Base-by-base conservation (phyloP, 2,113 vertebrate genomes). In the Syngnathus typhle region DNA sequence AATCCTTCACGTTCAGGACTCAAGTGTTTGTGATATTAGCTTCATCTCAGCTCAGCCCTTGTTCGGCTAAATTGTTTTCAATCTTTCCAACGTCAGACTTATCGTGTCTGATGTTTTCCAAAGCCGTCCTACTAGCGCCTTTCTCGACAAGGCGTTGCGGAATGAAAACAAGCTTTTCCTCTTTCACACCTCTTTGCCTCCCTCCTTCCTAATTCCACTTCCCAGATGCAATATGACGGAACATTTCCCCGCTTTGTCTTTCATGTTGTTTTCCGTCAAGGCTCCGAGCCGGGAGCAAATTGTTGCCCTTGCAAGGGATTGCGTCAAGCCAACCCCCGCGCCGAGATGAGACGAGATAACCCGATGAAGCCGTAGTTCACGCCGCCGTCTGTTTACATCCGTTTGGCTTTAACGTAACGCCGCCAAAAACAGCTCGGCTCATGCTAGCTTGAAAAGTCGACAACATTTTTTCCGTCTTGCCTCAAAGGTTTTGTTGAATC, bases 281-380 rank as follows among this genome's bases (percentile, higher is more conserved):
- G 36, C 72, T 84, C 74, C 70, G 27, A 77, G 82, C 71, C 41
- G 2, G n/a, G 61, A 74, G 55, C 73, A 73, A 75, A 77, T 81
- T 70, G 59, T 79, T 76, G 49, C 64, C 8, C 1, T 85, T 85
- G 70, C 84, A 72, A 43, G 62, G 41, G 75, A 39, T 85, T 87
- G 82, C 85, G 77, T 87, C 81, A 84, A 60, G 59, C 19, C 5
- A 11, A 10, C 19, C 10, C 6, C 59, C n/a, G 38, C 19, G 1
- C 10, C 7, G 43, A 43, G 10, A 23, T 68, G 51, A 37, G 21
- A 11, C 11, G 5, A n/a, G 37, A 60, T 15, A 19, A 2, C 8
- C 37, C 9, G 59, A 41, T 39, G 19, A 60, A 11, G 37, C 52
- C 52, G 1, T 1, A 23, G 11, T 11, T 11, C 51, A 2, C 18